Base-by-base conservation (phyloP, 37 sponge, comb jelly and placozoan genomes). In the Cliona cf. orientalis region DNA sequence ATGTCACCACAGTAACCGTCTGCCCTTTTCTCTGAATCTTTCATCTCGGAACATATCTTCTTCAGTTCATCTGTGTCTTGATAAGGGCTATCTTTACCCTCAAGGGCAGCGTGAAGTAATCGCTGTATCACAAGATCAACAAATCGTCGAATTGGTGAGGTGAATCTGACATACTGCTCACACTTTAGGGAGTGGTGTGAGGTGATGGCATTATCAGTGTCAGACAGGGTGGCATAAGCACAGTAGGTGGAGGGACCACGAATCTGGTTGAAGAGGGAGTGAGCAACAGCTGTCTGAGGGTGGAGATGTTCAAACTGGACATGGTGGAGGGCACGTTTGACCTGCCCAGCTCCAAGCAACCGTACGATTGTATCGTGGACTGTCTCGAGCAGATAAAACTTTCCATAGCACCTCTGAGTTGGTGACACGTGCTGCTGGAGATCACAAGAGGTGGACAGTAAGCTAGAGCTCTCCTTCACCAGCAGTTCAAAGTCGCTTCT, bases 101-200 rank as follows among this genome's bases (percentile, higher is more conserved):
- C 38, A 5, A 84, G 32, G 14, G 33, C 23, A 53, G 67, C 57
- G 7, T 37, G 46, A 0, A 84, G 57, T 38, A 73, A n/a, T 5
- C 84, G 61, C 49, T 84, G 84, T 26, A 67, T 38, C 31, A 84
- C 69, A 0, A 84, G 2, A 66, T 84, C 84, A 66, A 74, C 21
- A 58, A 57, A 84, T 34, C 84, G 67, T 22, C 69, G 60, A 12
- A 84, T 41, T 28, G 84, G 84, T n/a, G 84, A 84, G 3, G 75
- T 84, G n/a, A 84, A 75, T 37, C 69, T 75, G 5, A 76, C 75
- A 69, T 75, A 84, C 33, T 65, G 37, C 38, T 41, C 37, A 66
- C 72, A 72, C 37, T 43, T 28, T 11, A 84, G 69, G 42, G 42
- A 29, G 53, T 74, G 5, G 43, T 84, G 84, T 5, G 23, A 6